A percentile compares a stretch with the other conserved stretches of the same genome.
These are phyloP conservation scores for Cryptotermes secundus DNA, from an alignment of 1,140 invertebrate species.

Conservation along the genomic window DNA sequence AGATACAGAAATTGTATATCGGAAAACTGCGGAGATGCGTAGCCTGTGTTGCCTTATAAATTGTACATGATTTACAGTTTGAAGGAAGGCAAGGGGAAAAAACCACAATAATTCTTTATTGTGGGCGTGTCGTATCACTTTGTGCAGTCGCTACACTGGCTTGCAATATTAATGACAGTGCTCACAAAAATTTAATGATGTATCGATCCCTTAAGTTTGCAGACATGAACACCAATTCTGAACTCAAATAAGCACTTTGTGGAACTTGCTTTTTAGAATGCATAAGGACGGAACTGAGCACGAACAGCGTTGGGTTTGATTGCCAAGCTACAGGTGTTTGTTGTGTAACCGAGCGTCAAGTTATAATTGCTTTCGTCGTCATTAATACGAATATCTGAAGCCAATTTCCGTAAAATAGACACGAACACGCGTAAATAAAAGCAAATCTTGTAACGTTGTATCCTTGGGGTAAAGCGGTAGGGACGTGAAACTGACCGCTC, in stretches of 20 bases:
- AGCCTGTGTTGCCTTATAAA: too few relatives aligned
- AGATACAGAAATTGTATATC: too few relatives aligned
- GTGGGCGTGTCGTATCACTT: neutral
- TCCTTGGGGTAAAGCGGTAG: too few relatives aligned
- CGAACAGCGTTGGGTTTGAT: neutral
- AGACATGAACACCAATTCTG: neutral
- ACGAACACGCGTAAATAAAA: too few relatives aligned
- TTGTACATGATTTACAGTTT: neutral
- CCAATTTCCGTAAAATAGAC: too few relatives aligned
- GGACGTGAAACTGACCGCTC: too few relatives aligned
- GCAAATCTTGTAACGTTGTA: too few relatives aligned
- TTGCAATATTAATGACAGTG: neutral
- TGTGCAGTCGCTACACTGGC: neutral
- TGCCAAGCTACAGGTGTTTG: neutral
- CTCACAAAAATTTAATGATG: neutral
- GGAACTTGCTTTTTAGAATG: neutral
- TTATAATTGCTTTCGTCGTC: too few relatives aligned
- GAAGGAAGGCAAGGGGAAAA: neutral
- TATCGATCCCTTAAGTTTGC: neutral
- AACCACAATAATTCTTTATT: neutral
- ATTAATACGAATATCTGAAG: too few relatives aligned
- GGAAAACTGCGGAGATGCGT: too few relatives aligned
- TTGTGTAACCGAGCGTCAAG: too few relatives aligned
- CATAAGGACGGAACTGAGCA: neutral
- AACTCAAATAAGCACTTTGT: conserved; percentile 2